Evolutionary conservation across 1,140 invertebrate genomes (phyloP).

Genomic region (Philotrypesis tridentata): DNA sequence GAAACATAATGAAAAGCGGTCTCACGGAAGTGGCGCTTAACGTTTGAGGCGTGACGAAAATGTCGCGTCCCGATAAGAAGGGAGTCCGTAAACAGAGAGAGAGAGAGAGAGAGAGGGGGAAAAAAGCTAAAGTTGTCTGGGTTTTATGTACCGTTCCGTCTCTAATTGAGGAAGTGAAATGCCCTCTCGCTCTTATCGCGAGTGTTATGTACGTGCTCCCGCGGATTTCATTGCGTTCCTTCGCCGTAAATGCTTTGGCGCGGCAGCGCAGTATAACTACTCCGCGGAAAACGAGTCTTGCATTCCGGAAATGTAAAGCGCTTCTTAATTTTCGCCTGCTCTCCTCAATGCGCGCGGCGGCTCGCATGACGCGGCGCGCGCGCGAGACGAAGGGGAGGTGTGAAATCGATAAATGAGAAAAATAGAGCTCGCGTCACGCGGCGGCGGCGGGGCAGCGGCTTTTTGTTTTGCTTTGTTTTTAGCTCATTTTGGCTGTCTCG

Average conservation of each 20-base stretch:
- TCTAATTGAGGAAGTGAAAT: constrained; percentile 3
- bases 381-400: too few species aligned
- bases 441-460: too few species aligned
- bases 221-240: neutral
- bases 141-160: neutral
- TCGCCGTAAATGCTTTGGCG: neutral
- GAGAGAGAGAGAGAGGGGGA: neutral
- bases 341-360: neutral
- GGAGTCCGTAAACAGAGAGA: neutral
- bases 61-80: constrained; percentile 5
- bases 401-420: neutral
- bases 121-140: neutral
- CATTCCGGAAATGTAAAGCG: neutral
- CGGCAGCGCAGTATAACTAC: neutral
- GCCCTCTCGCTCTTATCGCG: neutral
- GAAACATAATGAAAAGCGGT: neutral
- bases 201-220: neutral
- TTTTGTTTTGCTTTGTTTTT: neutral
- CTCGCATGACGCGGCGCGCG: too few species aligned
- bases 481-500: constrained; percentile 35
- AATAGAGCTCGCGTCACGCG: neutral
- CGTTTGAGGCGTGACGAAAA: constrained; percentile 14
- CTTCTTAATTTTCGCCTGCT: neutral
- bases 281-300: neutral
- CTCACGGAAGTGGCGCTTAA: neutral